Evolutionary conservation across 2,113 vertebrate genomes (phyloP).

Genomic region (Dasyurus viverrinus): DNA sequence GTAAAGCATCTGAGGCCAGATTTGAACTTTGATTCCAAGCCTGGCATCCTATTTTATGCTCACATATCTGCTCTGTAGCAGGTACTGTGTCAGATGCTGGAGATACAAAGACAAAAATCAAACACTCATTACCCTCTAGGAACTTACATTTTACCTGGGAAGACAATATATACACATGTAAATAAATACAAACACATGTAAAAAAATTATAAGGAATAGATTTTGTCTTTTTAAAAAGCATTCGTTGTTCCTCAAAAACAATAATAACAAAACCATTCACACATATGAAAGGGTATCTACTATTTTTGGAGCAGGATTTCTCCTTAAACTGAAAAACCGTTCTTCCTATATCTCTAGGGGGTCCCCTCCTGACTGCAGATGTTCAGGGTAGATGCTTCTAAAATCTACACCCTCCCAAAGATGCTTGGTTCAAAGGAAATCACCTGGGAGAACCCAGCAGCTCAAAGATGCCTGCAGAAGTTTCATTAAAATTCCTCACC

Average conservation of each 20-base stretch:
- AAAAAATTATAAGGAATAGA: neutral
- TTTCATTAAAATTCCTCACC: neutral
- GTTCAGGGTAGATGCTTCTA: neutral
- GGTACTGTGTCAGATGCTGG: neutral
- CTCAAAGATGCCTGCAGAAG: conserved; percentile 36
- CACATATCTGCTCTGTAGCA: neutral
- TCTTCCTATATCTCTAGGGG: neutral
- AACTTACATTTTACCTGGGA: neutral
- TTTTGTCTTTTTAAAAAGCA: neutral
- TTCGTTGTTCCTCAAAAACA: neutral
- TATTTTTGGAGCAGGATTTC: neutral
- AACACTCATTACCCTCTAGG: neutral
- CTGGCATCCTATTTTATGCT: neutral
- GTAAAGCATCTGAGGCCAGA: neutral
- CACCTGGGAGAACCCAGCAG: neutral
- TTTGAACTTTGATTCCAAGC: neutral
- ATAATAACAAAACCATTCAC: neutral
- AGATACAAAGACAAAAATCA: neutral
- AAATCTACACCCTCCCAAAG: neutral
- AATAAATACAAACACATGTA: neutral
- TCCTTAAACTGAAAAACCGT: neutral
- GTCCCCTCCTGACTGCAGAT: neutral
- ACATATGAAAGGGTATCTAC: neutral
- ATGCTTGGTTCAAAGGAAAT: neutral
- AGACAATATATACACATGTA: neutral